Evolutionary conservation across 2,113 vertebrate species (phyloP).

Genomic region (Phyllostomus hastatus): DNA sequence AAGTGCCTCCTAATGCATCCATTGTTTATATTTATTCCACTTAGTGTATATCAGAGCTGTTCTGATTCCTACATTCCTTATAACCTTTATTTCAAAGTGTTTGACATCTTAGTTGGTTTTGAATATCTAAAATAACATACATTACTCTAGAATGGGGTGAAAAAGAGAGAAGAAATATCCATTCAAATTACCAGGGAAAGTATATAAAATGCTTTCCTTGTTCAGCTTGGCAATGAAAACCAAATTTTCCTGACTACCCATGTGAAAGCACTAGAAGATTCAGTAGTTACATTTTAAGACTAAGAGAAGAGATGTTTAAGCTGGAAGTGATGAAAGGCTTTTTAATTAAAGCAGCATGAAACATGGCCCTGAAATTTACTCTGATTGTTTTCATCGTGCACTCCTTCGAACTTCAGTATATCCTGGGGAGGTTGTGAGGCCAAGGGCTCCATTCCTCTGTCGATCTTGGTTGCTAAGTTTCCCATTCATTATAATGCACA

Average conservation of each 20-base stretch:
- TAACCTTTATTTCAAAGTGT: conserved; percentile 42
- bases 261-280: conserved; percentile 36
- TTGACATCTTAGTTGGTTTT: neutral
- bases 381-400: conserved; percentile 44
- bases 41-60: neutral
- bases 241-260: conserved; percentile 4
- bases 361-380: conserved; percentile 40
- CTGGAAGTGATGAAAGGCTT: conserved; percentile 50
- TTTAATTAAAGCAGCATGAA: conserved; percentile 55
- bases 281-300: conserved; percentile 47
- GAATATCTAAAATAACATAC: conserved; percentile 23
- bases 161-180: neutral
- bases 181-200: conserved; percentile 10
- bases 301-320: conserved; percentile 51
- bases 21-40: conserved; percentile 45
- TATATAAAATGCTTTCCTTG: neutral
- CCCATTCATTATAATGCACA: neutral
- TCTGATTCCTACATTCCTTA: neutral
- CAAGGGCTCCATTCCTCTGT: neutral
- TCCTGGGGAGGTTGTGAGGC: neutral
- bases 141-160: neutral
- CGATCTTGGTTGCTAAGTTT: neutral
- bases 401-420: neutral
- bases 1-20: conserved; percentile 23
- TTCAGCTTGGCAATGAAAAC: conserved; percentile 3